Conservation (phyloP, 2,888 invertebrate genomes). For the Cheilosia pagana region DNA sequence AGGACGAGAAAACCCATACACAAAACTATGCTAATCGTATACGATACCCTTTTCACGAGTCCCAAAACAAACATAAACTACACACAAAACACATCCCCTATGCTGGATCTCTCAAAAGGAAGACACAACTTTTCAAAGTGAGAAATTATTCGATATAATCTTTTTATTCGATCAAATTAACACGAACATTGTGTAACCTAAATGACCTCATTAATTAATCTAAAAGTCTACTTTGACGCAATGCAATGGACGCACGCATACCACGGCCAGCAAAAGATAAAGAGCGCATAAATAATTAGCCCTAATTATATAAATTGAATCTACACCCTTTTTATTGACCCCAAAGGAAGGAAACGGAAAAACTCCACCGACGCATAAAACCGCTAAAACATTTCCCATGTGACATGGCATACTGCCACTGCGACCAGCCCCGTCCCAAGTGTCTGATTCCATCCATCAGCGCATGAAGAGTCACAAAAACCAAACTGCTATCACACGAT, state of each 20-base stretch:
- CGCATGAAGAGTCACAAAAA: slow-evolving; percentile 32
- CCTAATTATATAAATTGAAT: slow-evolving; percentile 62
- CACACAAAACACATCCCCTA: slow-evolving; percentile 10
- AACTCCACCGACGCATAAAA: slow-evolving; percentile 42
- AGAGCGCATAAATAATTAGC: slow-evolving; percentile 64
- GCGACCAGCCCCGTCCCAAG: slow-evolving; percentile 53
- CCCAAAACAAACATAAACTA: slow-evolving; percentile 37
- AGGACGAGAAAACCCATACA: background rate
- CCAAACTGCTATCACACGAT: slow-evolving; percentile 52
- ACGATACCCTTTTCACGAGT: slow-evolving; percentile 49
- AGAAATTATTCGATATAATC: slow-evolving; percentile 80
- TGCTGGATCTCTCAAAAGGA: slow-evolving; percentile 1
- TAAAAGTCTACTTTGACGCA: slow-evolving; percentile 36
- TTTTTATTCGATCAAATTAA: slow-evolving; percentile 83
- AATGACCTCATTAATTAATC: slow-evolving; percentile 82
- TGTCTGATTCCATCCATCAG: slow-evolving; percentile 56
- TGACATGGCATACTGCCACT: slow-evolving; percentile 63
- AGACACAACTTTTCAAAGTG: slow-evolving; percentile 34
- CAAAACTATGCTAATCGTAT: slow-evolving; percentile 47
- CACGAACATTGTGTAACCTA: slow-evolving; percentile 83
- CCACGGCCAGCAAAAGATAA: background rate
- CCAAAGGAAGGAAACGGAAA: slow-evolving; percentile 20
- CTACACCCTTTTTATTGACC: slow-evolving; percentile 71
- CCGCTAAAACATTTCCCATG: slow-evolving; percentile 58
- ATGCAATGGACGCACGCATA: slow-evolving; percentile 31